phyloP scores from a whole-genome alignment of 2,113 vertebrate genomes.

The Garra rufa region DNA sequence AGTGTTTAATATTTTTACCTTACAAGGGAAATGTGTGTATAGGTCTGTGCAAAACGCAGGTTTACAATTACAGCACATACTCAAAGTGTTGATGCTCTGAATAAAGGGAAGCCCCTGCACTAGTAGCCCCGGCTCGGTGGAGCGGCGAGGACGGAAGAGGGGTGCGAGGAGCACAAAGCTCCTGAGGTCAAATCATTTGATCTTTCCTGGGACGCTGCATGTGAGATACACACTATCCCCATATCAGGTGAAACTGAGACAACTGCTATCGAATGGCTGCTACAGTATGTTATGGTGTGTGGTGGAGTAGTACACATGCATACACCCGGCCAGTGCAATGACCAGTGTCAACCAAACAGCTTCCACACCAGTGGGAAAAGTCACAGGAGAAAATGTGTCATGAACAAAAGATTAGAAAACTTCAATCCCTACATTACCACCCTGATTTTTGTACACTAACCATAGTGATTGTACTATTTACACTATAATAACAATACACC shows the following conservation, averaged over 20 bases:
- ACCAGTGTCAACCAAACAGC: background rate
- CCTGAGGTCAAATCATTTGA: slow-evolving; percentile 57
- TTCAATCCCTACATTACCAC: background rate
- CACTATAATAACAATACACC: background rate
- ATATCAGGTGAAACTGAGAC: slow-evolving; percentile 48
- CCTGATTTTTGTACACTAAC: background rate
- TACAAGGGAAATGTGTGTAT: background rate
- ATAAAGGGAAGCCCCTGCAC: slow-evolving; percentile 4
- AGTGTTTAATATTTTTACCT: background rate
- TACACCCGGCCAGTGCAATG: background rate
- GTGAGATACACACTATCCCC: slow-evolving; percentile 21
- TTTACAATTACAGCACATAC: background rate
- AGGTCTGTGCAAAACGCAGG: background rate
- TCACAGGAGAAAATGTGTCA: background rate
- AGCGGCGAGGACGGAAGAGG: background rate
- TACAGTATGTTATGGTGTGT: slow-evolving; percentile 38
- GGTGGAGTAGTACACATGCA: slow-evolving; percentile 21
- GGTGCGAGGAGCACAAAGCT: background rate
- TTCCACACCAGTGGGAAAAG: background rate
- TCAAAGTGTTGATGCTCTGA: background rate
- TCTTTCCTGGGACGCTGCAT: slow-evolving; percentile 43
- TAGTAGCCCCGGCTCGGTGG: background rate
- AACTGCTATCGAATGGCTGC: slow-evolving; percentile 46
- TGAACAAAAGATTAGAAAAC: background rate
- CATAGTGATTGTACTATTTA: background rate